phyloP scores from a whole-genome alignment of 2,113 vertebrate species.

The Semnornis frantzii region DNA sequence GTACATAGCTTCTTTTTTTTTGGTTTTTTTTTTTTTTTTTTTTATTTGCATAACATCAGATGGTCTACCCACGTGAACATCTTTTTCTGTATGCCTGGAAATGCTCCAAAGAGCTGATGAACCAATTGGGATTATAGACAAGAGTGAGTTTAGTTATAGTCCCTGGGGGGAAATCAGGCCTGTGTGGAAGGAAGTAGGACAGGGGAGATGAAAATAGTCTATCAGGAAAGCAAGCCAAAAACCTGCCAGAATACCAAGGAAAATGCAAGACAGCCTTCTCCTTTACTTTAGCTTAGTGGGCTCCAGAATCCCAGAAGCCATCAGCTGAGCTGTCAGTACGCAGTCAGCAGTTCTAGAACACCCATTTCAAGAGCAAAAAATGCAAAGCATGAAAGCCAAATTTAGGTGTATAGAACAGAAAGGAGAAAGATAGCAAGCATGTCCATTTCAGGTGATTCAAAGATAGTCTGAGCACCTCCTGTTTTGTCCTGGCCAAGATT shows the following conservation, averaged over 20 bases:
- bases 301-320: slow-evolving; percentile 24
- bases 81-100: slow-evolving; percentile 50
- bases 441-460: background rate
- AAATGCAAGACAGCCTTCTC: slow-evolving; percentile 30
- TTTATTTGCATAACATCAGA: slow-evolving; percentile 34
- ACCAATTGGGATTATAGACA: slow-evolving; percentile 41
- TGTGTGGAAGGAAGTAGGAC: slow-evolving; percentile 55
- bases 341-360: slow-evolving; percentile 38
- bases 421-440: background rate
- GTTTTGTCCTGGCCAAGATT: background rate
- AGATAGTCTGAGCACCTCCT: background rate
- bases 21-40: background rate
- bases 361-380: background rate
- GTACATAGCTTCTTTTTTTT: background rate
- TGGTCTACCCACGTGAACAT: slow-evolving; percentile 18
- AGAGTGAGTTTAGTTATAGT: slow-evolving; percentile 35
- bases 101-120: slow-evolving; percentile 47
- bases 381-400: background rate
- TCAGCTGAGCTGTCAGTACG: slow-evolving; percentile 47
- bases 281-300: background rate
- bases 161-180: slow-evolving; percentile 38
- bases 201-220: slow-evolving; percentile 65
- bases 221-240: slow-evolving; percentile 51
- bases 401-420: background rate
- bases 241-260: slow-evolving; percentile 14